A percentile compares a stretch with the other conserved stretches of the same genome.
Conservation (phyloP, 1,140 invertebrate species). For the Phymastichus coffea region DNA sequence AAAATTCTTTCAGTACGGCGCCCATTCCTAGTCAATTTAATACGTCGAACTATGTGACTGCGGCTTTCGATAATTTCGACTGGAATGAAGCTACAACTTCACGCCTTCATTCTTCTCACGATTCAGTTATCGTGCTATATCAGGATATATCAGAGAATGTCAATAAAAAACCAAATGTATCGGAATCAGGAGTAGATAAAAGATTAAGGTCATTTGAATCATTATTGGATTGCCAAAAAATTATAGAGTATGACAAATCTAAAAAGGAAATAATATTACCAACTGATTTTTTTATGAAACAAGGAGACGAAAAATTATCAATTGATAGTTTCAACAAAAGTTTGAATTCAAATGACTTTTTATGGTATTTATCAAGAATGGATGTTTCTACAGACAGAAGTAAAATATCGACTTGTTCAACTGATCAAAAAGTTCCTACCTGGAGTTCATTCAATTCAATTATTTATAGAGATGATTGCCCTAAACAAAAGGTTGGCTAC, state of each 20-base stretch:
- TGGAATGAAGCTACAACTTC: slow-evolving; percentile 22
- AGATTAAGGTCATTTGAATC: not conserved
- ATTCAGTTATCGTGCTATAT: not conserved
- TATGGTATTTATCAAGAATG: not conserved
- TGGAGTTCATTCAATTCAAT: slow-evolving; percentile 4
- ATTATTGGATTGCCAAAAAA: slow-evolving; percentile 8
- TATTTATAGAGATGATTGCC: not conserved
- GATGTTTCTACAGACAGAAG: not conserved
- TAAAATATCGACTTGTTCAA: not conserved
- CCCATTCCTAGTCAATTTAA: slow-evolving; percentile 20
- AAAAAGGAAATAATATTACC: not conserved
- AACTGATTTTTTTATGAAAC: not conserved
- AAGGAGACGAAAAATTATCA: not conserved
- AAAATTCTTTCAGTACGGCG: too few relatives aligned
- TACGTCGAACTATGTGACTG: slow-evolving; percentile 3
- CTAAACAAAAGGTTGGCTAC: not conserved
- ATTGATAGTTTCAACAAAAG: not conserved
- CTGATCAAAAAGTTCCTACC: not conserved
- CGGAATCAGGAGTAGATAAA: not conserved
- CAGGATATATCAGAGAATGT: not conserved
- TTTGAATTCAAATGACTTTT: not conserved
- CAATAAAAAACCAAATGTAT: not conserved
- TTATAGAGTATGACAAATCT: not conserved
- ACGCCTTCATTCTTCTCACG: slow-evolving; percentile 10
- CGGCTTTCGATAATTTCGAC: slow-evolving; percentile 30